Conservation (phyloP, 2,797 vertebrate species). For the Fundulus diaphanus region DNA sequence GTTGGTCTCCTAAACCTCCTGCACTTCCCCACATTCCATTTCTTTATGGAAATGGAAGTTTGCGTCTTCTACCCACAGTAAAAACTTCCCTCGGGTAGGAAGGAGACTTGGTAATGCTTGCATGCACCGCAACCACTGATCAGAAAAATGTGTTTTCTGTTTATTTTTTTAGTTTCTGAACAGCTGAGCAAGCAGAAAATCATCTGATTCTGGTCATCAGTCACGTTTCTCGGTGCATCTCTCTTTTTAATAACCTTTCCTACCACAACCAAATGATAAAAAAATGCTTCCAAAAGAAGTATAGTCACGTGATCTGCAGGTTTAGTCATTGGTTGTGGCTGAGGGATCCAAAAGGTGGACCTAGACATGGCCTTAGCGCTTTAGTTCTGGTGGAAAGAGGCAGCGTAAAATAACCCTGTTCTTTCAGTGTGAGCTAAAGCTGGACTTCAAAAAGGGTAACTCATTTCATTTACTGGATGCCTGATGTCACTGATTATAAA, state of each 20-base stretch:
- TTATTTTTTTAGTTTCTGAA: neutral
- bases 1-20: no score
- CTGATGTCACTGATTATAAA: constrained; percentile 18
- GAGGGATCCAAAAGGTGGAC: neutral
- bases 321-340: neutral
- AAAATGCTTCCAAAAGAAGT: neutral
- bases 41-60: neutral
- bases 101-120: neutral
- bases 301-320: neutral
- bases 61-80: neutral
- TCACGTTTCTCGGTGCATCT: neutral
- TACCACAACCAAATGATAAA: neutral
- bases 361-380: neutral
- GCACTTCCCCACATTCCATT: neutral
- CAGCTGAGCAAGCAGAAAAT: neutral
- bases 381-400: constrained; percentile 19
- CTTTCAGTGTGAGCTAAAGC: constrained; percentile 3
- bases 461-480: constrained; percentile 21
- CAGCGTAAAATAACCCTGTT: neutral
- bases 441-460: constrained; percentile 11
- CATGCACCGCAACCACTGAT: neutral
- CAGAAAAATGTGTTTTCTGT: neutral
- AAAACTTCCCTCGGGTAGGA: neutral
- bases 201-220: neutral
- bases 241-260: neutral